Base-by-base conservation (phyloP, 2,888 invertebrate genomes). In the Chrysina gloriosa region DNA sequence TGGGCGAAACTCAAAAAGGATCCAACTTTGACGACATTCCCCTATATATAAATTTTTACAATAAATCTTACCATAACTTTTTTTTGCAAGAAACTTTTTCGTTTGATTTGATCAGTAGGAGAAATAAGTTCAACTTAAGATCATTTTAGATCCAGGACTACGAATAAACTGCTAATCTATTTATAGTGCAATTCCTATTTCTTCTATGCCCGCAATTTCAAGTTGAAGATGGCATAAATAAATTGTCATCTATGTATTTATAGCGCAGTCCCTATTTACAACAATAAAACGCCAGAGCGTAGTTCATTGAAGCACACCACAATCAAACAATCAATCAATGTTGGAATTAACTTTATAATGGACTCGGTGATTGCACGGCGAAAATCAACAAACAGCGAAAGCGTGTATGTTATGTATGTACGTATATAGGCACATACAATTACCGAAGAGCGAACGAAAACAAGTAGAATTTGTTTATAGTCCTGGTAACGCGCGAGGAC, bases 281-380 rank as follows among this genome's bases (percentile, higher is more conserved):
- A 45, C 45, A 45, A 21, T 16, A 16, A 19, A 9, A 3, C 6
- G 9, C 21, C 7, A 6, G 2, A 45, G 7, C 19, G 3, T 45
- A 31, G 52, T 52, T 52, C 1, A 31, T 52, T 52, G 16, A 29
- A 52, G 19, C 31, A 16, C n/a, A 16, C 47, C n/a, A 21, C 19
- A 16, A 31, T 19, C 31, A 31, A 31, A 31, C 52, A 52, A 52
- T 52, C 52, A 52, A 52, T 52, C 45, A 45, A 45, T 7, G 19
- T 31, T 31, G 16, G 31, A 29, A 31, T 31, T 52, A 19, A 52
- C 52, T 52, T 52, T 52, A 19, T 19, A 52, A 16, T 52, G 7
- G 31, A 47, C 16, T 21, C 2, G 5, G 31, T 25, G 19, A 52
- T 52, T 31, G 31, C 31, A 31, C n/a, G 9, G 16, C 21, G 45